Percentiles rank a stretch among this genome's conserved stretches.
These are phyloP conservation scores for Neoaliturus tenellus DNA, from an alignment of 2,888 invertebrate genomes.

Conservation along the genomic window DNA sequence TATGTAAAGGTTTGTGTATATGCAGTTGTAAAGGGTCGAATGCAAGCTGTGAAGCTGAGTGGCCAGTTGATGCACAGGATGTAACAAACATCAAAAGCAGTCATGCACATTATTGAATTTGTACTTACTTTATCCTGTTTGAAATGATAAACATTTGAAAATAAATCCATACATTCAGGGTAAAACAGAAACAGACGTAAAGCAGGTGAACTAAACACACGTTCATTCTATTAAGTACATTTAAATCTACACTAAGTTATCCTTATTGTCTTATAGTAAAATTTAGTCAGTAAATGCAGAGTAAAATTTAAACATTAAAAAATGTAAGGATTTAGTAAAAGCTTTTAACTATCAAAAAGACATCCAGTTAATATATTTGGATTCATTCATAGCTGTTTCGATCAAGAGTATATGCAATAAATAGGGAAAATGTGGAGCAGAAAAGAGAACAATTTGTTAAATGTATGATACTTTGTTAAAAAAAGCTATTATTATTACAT, in stretches of 20 bases:
- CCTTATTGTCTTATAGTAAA: not conserved
- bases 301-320: too few species aligned
- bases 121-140: slow-evolving; percentile 56
- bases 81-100: slow-evolving; percentile 24
- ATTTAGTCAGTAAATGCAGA: too few species aligned
- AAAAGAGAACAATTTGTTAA: too few species aligned
- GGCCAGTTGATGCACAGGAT: not conserved
- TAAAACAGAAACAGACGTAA: slow-evolving; percentile 23
- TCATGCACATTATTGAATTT: slow-evolving; percentile 30
- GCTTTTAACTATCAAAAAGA: too few species aligned
- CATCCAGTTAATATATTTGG: too few species aligned
- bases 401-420: too few species aligned
- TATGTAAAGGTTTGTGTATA: not conserved
- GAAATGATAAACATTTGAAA: slow-evolving; percentile 52
- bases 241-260: not conserved
- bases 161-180: slow-evolving; percentile 48
- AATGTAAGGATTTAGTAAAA: too few species aligned
- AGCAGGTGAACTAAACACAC: slow-evolving; percentile 26
- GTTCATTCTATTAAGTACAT: not conserved
- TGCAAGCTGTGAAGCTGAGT: not conserved
- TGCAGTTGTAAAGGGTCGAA: not conserved
- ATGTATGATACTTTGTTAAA: too few species aligned
- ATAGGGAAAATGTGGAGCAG: too few species aligned
- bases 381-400: too few species aligned
- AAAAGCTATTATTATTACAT: too few species aligned